Percentiles rank a stretch among this genome's conserved stretches.
Conservation (phyloP, 1,140 invertebrate species). For the Tetranychus cinnabarinus region DNA sequence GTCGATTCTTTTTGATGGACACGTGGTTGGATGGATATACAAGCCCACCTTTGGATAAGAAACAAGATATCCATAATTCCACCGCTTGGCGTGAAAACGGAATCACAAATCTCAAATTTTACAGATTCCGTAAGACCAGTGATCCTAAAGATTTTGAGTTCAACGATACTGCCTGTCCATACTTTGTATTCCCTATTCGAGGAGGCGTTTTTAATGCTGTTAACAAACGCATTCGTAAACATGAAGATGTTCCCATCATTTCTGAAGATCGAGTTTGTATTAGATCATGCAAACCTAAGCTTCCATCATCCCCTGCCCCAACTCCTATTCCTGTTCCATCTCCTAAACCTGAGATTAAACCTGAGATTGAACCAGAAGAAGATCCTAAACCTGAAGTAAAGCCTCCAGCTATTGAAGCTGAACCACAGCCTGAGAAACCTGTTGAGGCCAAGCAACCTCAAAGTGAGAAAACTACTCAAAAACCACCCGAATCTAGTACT, state of each 20-base stretch:
- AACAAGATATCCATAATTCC: conserved; percentile 45
- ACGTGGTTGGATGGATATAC: conserved; percentile 40
- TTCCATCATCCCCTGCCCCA: neutral
- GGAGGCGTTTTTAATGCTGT: conserved; percentile 58
- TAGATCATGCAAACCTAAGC: conserved; percentile 11
- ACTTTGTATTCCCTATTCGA: conserved; percentile 56
- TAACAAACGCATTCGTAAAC: conserved; percentile 62
- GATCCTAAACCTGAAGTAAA: neutral
- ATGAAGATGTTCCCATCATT: conserved; percentile 45
- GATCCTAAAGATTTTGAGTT: conserved; percentile 55
- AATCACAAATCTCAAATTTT: conserved; percentile 49
- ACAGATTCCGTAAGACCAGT: conserved; percentile 44
- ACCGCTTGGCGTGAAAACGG: conserved; percentile 46
- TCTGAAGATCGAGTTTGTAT: conserved; percentile 60
- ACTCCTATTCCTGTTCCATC: neutral
- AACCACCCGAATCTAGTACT: neutral
- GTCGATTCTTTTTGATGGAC: conserved; percentile 59
- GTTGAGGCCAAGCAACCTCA: neutral
- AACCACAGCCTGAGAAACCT: neutral
- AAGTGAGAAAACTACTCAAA: neutral
- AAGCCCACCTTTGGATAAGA: conserved; percentile 38
- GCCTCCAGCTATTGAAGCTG: neutral
- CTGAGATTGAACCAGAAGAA: neutral
- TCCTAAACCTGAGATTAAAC: neutral
- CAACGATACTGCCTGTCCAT: conserved; percentile 52